Evolutionary conservation across 2,888 invertebrate species (phyloP).

Genomic region (Spatulosminthurus flaviceps): DNA sequence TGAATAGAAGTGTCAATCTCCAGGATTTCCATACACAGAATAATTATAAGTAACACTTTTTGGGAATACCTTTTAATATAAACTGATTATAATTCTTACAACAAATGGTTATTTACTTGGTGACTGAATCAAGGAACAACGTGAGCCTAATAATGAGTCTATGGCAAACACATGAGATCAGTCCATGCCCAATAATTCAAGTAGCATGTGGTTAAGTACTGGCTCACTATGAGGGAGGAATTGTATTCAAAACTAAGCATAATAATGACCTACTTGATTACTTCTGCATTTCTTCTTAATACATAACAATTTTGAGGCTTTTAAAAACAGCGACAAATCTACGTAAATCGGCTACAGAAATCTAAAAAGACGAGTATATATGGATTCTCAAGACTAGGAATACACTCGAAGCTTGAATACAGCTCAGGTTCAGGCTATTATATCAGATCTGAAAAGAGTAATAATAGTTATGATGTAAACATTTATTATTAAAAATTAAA

Average conservation of each 20-base stretch:
- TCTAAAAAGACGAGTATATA: too few relatives aligned
- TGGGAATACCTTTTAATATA: too few relatives aligned
- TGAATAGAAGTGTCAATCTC: not conserved
- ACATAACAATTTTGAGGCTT: too few relatives aligned
- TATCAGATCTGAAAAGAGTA: not conserved
- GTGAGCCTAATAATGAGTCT: not conserved
- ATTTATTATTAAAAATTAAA: too few relatives aligned
- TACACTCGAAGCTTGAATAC: not conserved
- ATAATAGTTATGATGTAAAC: not conserved
- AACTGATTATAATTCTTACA: not conserved
- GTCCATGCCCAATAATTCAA: not conserved
- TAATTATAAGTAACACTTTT: not conserved
- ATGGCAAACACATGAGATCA: not conserved
- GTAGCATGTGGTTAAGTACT: not conserved
- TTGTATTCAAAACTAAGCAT: too few relatives aligned
- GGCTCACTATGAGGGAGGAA: too few relatives aligned
- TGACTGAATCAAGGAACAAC: slow-evolving; percentile 2
- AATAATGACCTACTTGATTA: too few relatives aligned
- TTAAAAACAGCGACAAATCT: too few relatives aligned
- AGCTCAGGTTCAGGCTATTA: not conserved
- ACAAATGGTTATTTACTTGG: not conserved
- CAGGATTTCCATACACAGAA: not conserved
- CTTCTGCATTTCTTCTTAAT: too few relatives aligned
- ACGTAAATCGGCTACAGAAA: too few relatives aligned
- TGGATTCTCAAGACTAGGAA: not conserved